These are phyloP conservation scores for Drosophila demipolita DNA, from an alignment of 2,888 invertebrate species.

Conservation along the genomic window DNA sequence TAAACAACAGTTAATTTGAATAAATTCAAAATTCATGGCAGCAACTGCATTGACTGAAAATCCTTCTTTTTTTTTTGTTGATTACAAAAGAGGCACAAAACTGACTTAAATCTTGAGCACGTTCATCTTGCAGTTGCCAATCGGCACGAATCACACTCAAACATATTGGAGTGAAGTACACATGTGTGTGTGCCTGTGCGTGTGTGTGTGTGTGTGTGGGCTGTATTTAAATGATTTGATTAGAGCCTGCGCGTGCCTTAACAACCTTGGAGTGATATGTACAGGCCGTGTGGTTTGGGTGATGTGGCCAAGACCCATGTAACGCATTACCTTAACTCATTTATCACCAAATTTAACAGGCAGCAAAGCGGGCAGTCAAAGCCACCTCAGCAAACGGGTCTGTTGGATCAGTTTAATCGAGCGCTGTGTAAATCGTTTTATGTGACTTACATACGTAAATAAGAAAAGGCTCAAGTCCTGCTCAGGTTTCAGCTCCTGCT, in stretches of 20 bases:
- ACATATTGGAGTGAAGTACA: constrained; percentile 5
- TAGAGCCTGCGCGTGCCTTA: constrained; percentile 69
- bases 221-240: constrained; percentile 78
- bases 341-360: constrained; percentile 74
- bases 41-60: constrained; percentile 5
- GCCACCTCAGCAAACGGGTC: background rate
- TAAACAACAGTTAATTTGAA: background rate
- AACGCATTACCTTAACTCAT: constrained; percentile 78
- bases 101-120: constrained; percentile 51
- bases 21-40: background rate
- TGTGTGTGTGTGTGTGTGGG: constrained; percentile 36
- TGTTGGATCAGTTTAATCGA: constrained; percentile 56
- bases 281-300: constrained; percentile 1
- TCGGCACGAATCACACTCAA: constrained; percentile 11
- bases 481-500: background rate
- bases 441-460: constrained; percentile 79
- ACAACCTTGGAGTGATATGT: constrained; percentile 53
- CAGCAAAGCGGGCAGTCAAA: constrained; percentile 28
- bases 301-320: constrained; percentile 51
- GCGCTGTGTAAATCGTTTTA: constrained; percentile 73
- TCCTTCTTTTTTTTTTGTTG: constrained; percentile 3
- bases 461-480: constrained; percentile 42
- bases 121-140: constrained; percentile 52
- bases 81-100: constrained; percentile 10
- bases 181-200: constrained; percentile 15